These are phyloP conservation scores for Drosophila affinis DNA, from an alignment of 2,888 invertebrate genomes.

Conservation along the genomic window DNA sequence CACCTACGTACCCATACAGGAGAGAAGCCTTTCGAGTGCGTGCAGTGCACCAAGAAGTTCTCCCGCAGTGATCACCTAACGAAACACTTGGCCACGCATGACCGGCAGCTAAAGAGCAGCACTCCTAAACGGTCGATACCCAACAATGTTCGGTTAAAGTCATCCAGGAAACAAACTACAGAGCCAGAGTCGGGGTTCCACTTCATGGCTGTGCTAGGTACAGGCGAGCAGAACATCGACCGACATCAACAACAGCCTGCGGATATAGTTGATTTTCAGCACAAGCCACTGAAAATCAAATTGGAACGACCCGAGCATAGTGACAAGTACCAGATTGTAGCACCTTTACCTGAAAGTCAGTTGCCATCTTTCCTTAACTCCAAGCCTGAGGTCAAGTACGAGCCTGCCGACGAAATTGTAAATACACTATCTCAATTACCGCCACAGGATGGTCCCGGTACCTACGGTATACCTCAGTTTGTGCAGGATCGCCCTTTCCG, in stretches of 20 bases:
- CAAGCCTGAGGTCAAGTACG: conserved; percentile 70
- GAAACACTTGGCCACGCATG: conserved; percentile 81
- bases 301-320: conserved; percentile 69
- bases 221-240: conserved; percentile 19
- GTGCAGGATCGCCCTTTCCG: conserved; percentile 75
- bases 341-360: conserved; percentile 46
- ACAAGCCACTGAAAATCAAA: conserved; percentile 70
- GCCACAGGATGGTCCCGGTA: conserved; percentile 68
- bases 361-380: conserved; percentile 55
- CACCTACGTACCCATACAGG: conserved; percentile 81
- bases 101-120: conserved; percentile 68
- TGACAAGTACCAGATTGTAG: conserved; percentile 67
- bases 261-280: conserved; percentile 40
- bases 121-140: conserved; percentile 48
- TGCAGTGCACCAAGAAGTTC: conserved; percentile 81
- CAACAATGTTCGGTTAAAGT: conserved; percentile 42
- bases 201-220: conserved; percentile 69
- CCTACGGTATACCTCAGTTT: conserved; percentile 73
- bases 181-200: conserved; percentile 66
- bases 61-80: conserved; percentile 82
- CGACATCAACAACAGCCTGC: conserved; percentile 38
- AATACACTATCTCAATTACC: conserved; percentile 64
- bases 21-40: conserved; percentile 81
- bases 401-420: conserved; percentile 60
- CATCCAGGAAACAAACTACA: conserved; percentile 44